A percentile compares a stretch with the other conserved stretches of the same genome.
Evolutionary conservation across 1,140 invertebrate genomes (phyloP).

Genomic region (Metopolophium dirhodum): DNA sequence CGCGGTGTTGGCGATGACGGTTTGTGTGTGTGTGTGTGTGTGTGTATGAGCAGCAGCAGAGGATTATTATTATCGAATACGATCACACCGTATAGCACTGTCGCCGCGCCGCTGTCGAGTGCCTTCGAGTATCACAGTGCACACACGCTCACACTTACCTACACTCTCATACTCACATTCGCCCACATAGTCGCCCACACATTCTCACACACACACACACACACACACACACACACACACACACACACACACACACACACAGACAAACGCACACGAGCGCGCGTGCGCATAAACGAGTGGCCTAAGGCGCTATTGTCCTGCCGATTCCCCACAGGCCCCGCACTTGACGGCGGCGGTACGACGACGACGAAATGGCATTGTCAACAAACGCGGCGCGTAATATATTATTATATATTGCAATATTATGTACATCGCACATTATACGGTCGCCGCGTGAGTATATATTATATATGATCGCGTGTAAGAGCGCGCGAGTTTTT

Average conservation of each 20-base stretch:
- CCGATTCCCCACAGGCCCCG: not conserved
- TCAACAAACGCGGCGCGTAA: conserved; percentile 3
- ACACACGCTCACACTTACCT: not conserved
- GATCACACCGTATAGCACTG: not conserved
- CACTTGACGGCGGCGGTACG: conserved; percentile 26
- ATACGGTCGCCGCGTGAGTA: not conserved
- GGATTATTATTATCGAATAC: conserved; percentile 28
- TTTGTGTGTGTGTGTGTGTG: no score
- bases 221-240: not conserved
- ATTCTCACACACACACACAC: not conserved
- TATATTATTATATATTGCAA: conserved; percentile 21
- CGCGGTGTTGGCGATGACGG: not conserved
- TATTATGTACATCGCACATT: not conserved
- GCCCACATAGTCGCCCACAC: no score
- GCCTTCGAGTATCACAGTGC: not conserved
- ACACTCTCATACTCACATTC: no score
- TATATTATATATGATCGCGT: not conserved
- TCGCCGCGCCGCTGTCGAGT: not conserved
- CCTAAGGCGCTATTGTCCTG: conserved; percentile 35
- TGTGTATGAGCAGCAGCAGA: not conserved
- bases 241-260: not conserved
- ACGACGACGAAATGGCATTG: conserved; percentile 5
- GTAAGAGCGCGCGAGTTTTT: not conserved
- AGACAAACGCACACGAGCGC: not conserved
- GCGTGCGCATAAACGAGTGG: not conserved